Base-by-base conservation (phyloP, 2,797 vertebrate species). In the Platyrinchus mystaceus region DNA sequence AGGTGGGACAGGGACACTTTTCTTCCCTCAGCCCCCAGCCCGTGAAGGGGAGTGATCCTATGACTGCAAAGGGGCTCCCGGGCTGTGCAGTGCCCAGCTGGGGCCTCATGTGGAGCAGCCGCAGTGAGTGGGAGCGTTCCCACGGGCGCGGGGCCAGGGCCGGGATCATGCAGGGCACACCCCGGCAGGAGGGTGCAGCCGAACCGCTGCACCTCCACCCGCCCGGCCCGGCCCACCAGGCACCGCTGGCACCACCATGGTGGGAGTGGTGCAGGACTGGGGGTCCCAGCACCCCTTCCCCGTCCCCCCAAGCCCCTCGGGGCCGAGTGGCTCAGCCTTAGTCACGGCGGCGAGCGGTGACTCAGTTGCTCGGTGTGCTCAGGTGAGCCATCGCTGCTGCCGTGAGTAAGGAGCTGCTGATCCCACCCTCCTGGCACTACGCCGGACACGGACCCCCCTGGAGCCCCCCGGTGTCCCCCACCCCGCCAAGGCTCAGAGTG, bases 81-180 rank as follows among this genome's bases (percentile, higher is more conserved):
- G 69, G 26, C 69, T 32, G 30, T 24, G 22, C 69, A 14, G 55
- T 89, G 70, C 78, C 86, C 62, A 2, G 55, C 63, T 37, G 86
- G 63, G 63, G 78, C 78, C 63, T 56, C 41, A n/a, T 50, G 53
- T 1, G 78, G 83, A 73, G 70, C 82, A 7, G 66, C 60, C 5
- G 76, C 80, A 56, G 62, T 13, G 66, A 86, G 84, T 43, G 93
- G 95, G 91, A 84, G 91, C 74, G 59, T 93, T 95, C 93, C 94
- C 94, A 94, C 20, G 87, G 94, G 94, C 95, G 4, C 13, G 2
- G 84, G 91, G 95, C 95, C 95, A 95, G 87, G 17, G 85, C 84
- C 36, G 77, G 49, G 93, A 77, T 75, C 34, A 20, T n/a, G 6
- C 19, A 6, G 87, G 91, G 85, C 91, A 87, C 94, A 82, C 94